Conservation (phyloP, 2,888 invertebrate species). For the Cheilosia vulpina region DNA sequence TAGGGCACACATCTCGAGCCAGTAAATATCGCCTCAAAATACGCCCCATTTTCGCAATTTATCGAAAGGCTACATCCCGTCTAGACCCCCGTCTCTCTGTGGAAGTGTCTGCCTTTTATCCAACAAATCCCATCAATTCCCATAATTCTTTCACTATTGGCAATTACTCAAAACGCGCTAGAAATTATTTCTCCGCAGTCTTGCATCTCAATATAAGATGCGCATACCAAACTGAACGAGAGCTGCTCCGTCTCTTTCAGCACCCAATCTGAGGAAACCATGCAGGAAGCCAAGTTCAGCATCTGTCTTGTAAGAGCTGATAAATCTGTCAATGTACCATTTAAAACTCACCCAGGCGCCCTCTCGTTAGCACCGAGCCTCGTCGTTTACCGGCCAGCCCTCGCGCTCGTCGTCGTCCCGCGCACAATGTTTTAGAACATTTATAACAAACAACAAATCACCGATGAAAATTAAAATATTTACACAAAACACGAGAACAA, state of each 20-base stretch:
- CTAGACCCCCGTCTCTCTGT: not conserved
- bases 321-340: constrained; percentile 74
- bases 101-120: not conserved
- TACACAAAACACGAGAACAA: constrained; percentile 69
- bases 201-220: constrained; percentile 49
- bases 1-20: no score
- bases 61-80: not conserved
- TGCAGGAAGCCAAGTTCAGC: constrained; percentile 60
- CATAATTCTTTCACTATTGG: constrained; percentile 64
- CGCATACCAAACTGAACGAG: not conserved
- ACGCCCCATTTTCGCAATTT: no score
- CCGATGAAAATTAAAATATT: constrained; percentile 74
- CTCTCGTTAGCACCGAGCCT: constrained; percentile 70
- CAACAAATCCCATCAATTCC: not conserved
- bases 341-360: constrained; percentile 73
- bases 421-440: constrained; percentile 59
- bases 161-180: constrained; percentile 63
- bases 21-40: no score
- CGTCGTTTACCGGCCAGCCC: constrained; percentile 33
- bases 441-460: constrained; percentile 75
- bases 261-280: constrained; percentile 42
- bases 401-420: not conserved
- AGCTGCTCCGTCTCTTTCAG: constrained; percentile 50
- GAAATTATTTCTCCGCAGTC: constrained; percentile 10
- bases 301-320: constrained; percentile 72